phyloP scores from a whole-genome alignment of 2,113 vertebrate genomes.

The Tautogolabrus adspersus region DNA sequence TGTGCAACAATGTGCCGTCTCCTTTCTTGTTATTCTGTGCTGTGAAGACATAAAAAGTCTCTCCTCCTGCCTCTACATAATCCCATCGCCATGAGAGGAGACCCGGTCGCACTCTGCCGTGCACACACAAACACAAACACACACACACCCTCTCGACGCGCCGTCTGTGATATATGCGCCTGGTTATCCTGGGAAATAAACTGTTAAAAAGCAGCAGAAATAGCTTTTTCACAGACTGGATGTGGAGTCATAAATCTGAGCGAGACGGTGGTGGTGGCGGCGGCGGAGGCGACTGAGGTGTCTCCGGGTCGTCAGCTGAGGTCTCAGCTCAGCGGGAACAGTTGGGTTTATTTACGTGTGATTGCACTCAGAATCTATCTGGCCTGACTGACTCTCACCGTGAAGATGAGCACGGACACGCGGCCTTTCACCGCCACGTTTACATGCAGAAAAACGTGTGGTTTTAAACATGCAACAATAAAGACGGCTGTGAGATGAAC shows the following conservation, averaged over 20 bases:
- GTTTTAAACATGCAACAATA: neutral
- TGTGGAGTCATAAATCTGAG: slow-evolving; percentile 44
- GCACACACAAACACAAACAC: slow-evolving; percentile 1
- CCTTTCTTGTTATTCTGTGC: no score
- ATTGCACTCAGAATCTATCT: slow-evolving; percentile 30
- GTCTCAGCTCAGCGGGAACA: slow-evolving; percentile 15
- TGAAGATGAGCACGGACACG: neutral
- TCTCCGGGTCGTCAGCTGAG: slow-evolving; percentile 36
- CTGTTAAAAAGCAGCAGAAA: slow-evolving; percentile 48
- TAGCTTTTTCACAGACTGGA: slow-evolving; percentile 36
- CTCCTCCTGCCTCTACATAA: neutral
- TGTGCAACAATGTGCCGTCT: no score
- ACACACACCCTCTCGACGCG: neutral
- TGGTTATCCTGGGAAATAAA: slow-evolving; percentile 73
- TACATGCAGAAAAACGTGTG: neutral
- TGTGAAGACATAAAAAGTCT: neutral
- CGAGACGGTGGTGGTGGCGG: neutral
- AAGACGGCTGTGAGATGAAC: no score
- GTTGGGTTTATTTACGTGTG: slow-evolving; percentile 36
- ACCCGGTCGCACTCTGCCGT: neutral
- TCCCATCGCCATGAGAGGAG: slow-evolving; percentile 1
- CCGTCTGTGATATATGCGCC: slow-evolving; percentile 27
- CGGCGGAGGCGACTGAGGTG: neutral
- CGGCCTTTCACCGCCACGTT: neutral
- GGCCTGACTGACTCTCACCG: neutral